Conservation (phyloP, 2,113 vertebrate species). For the Tachysurus vachellii region DNA sequence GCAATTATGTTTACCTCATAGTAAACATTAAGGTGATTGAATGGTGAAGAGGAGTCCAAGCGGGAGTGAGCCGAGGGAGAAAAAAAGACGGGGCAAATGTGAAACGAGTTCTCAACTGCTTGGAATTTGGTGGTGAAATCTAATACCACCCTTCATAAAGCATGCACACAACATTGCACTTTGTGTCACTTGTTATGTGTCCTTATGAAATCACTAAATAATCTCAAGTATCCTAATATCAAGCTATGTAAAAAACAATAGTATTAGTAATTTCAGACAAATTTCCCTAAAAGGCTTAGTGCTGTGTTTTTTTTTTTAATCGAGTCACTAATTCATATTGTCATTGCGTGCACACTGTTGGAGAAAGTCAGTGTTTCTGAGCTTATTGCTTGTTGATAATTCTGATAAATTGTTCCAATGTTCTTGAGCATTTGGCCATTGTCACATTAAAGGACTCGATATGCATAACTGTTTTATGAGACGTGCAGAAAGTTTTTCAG, state of each 20-base stretch:
- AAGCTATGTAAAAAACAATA: not conserved
- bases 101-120: slow-evolving; percentile 1
- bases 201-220: slow-evolving; percentile 18
- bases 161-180: slow-evolving; percentile 9
- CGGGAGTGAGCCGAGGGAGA: not conserved
- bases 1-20: slow-evolving; percentile 57
- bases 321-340: slow-evolving; percentile 2
- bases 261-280: slow-evolving; percentile 16
- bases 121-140: slow-evolving; percentile 28
- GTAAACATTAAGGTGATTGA: slow-evolving; percentile 41
- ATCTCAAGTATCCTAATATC: not conserved
- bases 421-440: slow-evolving; percentile 50
- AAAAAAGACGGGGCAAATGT: not conserved
- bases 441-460: slow-evolving; percentile 54
- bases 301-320: not conserved
- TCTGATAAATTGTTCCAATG: slow-evolving; percentile 51
- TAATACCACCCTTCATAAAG: slow-evolving; percentile 21
- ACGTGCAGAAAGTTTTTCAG: slow-evolving; percentile 61
- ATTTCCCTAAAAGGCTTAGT: slow-evolving; percentile 24
- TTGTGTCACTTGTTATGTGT: not conserved
- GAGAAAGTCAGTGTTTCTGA: slow-evolving; percentile 56
- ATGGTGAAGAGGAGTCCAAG: not conserved
- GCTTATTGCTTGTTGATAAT: slow-evolving; percentile 57
- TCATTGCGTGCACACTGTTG: slow-evolving; percentile 25
- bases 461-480: slow-evolving; percentile 38